These are phyloP conservation scores for Volucella inflata DNA, from an alignment of 2,888 invertebrate species.

Conservation along the genomic window DNA sequence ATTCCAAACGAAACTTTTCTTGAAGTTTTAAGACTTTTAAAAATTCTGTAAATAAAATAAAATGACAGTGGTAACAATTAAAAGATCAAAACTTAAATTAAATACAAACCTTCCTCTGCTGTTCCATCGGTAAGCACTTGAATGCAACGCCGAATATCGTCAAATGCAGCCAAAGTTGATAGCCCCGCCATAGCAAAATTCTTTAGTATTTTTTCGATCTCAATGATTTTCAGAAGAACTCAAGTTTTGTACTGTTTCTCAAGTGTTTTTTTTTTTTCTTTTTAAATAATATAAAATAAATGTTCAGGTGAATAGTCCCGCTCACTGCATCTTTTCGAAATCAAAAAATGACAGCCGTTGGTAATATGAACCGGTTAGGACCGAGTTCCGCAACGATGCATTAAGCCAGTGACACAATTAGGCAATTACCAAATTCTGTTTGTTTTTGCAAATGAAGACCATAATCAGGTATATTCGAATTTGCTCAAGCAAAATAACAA, in stretches of 20 bases:
- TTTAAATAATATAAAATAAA: conserved; percentile 22
- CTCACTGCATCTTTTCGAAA: conserved; percentile 66
- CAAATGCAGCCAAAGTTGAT: conserved; percentile 88
- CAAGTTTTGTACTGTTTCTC: conserved; percentile 5
- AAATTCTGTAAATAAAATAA: conserved; percentile 86
- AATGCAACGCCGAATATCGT: conserved; percentile 89
- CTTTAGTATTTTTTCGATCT: not conserved
- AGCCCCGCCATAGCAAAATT: conserved; percentile 79
- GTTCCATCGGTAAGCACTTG: conserved; percentile 87
- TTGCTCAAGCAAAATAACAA: no score
- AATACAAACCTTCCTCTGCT: conserved; percentile 87
- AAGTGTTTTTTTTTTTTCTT: conserved; percentile 15
- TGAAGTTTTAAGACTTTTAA: conserved; percentile 89
- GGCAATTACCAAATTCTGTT: not conserved
- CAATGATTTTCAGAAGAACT: not conserved
- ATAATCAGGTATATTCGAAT: not conserved
- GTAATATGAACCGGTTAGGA: conserved; percentile 41
- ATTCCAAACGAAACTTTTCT: conserved; percentile 89
- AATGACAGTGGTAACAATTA: not conserved
- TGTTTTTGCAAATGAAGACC: not conserved
- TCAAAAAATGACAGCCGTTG: conserved; percentile 70
- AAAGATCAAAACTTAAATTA: conserved; percentile 9
- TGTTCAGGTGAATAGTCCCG: conserved; percentile 32
- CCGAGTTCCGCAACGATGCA: conserved; percentile 28
- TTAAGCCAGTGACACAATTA: conserved; percentile 5